Percentiles rank a stretch among this genome's conserved stretches.
phyloP scores from a whole-genome alignment of 2,797 vertebrate species.

The Artibeus jamaicensis region DNA sequence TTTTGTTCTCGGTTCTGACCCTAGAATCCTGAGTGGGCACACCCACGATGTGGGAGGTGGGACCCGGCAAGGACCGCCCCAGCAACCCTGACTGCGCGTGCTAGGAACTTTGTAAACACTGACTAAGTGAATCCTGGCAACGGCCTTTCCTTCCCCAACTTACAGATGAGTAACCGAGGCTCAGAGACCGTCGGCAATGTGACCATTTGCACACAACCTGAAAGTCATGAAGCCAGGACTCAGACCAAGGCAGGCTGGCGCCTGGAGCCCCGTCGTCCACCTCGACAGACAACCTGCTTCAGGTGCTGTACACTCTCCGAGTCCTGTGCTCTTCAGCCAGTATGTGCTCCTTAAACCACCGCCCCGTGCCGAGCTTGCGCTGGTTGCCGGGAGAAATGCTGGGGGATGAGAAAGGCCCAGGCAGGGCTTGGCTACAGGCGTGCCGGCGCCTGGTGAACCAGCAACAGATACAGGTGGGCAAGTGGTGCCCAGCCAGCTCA shows the following conservation, averaged over 20 bases:
- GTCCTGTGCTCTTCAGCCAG: not conserved
- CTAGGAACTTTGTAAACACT: not conserved
- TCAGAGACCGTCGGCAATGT: not conserved
- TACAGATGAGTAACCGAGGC: not conserved
- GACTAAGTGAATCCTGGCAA: too few species aligned
- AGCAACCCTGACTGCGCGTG: not conserved
- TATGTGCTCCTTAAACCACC: not conserved
- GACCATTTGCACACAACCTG: not conserved
- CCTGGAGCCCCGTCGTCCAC: not conserved
- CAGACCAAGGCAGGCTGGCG: not conserved
- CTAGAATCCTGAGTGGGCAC: not conserved
- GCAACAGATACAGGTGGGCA: not conserved
- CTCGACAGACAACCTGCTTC: not conserved
- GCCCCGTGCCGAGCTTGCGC: not conserved
- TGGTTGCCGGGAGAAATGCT: not conserved
- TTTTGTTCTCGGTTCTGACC: not conserved
- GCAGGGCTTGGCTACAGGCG: not conserved
- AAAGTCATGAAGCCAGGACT: not conserved
- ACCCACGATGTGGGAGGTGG: not conserved
- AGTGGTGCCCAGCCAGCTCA: not conserved
- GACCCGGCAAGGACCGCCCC: too few species aligned
- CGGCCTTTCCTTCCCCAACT: not conserved
- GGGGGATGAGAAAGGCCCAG: not conserved
- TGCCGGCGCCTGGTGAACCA: too few species aligned
- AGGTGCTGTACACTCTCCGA: not conserved